Base-by-base conservation (phyloP, 2,797 vertebrate species). In the Clarias platycephalus region DNA sequence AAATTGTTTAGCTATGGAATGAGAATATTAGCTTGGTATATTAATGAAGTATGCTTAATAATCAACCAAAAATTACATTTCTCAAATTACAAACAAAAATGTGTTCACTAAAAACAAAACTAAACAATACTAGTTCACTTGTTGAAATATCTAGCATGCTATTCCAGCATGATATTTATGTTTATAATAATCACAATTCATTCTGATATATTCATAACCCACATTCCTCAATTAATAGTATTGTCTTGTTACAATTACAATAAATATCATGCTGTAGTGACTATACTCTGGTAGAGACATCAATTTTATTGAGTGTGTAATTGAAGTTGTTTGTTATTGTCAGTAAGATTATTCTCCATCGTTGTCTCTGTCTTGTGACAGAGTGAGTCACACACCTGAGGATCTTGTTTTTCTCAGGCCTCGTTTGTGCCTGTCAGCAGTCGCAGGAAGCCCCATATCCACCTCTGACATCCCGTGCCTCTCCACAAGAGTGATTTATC, bases 341-440 rank as follows among this genome's bases (percentile, higher is more conserved):
- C 62, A 72, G 68, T 55, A 57, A 81, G 80, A 22, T 80, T 44
- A 15, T 8, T 76, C 16, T 74, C 60, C 60, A 66, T 53, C 13
- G 13, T 44, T 5, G 22, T 62, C 7, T 71, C 62, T 79, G 70
- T 88, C 84, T 88, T 91, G 82, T 83, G 64, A 79, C 62, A 24
- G 77, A 79, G 83, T 90, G 86, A 89, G 83, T 87, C 89, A 92
- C 86, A 86, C 89, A 90, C 91, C 90, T 88, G 71, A 91, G 84
- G 87, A 92, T 89, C 88, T 89, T 92, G 91, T 93, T 93, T 93
- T 91, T 82, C 88, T 92, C 88, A 90, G 88, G 89, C 87, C 86
- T 90, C 71, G 84, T 91, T 90, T 79, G 71, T 87, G 88, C 88
- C 92, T 94, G 93, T 95, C 94, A 94, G 89, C 93, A 92, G 89